A percentile compares a stretch with the other conserved stretches of the same genome.
Conservation (phyloP, 2,888 invertebrate species). For the Drosophila helvetica region DNA sequence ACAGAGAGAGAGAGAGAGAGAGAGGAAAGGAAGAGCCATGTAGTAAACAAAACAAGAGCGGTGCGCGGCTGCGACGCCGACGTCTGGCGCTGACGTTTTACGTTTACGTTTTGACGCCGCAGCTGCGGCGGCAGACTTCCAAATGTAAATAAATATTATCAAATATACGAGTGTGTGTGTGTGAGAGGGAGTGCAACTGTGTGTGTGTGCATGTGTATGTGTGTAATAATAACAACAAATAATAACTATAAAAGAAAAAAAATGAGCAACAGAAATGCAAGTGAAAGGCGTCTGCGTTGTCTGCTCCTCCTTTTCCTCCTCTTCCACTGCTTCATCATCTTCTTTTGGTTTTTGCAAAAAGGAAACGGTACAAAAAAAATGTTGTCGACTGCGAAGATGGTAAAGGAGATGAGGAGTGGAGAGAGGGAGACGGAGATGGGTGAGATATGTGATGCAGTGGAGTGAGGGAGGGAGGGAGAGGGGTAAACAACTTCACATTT, state of each 20-base stretch:
- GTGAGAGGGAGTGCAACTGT: constrained; percentile 21
- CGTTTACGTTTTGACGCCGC: neutral
- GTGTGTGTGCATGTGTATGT: constrained; percentile 27
- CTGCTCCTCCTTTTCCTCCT: constrained; percentile 11
- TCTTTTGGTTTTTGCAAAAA: constrained; percentile 24
- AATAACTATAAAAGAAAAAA: constrained; percentile 22
- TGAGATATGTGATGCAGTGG: neutral
- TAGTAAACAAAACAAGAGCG: constrained; percentile 54
- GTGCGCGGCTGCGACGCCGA: constrained; percentile 39
- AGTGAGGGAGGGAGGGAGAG: neutral
- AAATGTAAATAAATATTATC: constrained; percentile 74
- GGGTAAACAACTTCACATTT: constrained; percentile 30
- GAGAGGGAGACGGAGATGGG: neutral
- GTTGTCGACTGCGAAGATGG: constrained; percentile 11
- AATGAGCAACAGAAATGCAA: constrained; percentile 65
- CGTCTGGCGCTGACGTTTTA: neutral
- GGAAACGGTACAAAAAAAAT: constrained; percentile 16
- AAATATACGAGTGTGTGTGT: constrained; percentile 55
- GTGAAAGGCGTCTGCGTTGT: constrained; percentile 64
- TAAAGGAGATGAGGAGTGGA: neutral
- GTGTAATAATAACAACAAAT: constrained; percentile 26
- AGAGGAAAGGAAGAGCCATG: constrained; percentile 44
- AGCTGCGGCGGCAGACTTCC: constrained; percentile 26
- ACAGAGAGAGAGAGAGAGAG: constrained; percentile 1
- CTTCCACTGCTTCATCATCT: neutral